phyloP scores from a whole-genome alignment of 2,888 invertebrate species.

The Dolichopus griseipennis region DNA sequence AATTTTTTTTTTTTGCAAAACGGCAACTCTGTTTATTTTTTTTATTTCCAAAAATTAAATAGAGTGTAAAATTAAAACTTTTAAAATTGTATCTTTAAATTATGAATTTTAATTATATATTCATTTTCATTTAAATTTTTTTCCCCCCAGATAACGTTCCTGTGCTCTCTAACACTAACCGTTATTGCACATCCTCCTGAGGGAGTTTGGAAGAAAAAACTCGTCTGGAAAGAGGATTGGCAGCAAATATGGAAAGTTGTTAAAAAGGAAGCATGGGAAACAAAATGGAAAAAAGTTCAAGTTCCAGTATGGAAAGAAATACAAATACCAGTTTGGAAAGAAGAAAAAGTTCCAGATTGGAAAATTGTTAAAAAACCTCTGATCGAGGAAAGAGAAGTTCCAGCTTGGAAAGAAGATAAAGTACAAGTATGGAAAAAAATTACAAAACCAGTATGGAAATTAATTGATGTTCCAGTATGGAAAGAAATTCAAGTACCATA shows the following conservation, averaged over 20 bases:
- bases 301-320: constrained; percentile 71
- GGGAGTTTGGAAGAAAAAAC: constrained; percentile 73
- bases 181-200: constrained; percentile 46
- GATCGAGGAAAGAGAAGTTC: constrained; percentile 63
- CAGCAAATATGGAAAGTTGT: constrained; percentile 59
- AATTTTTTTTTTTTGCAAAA: no score
- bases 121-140: no score
- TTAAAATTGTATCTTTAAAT: no score
- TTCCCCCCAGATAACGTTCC: constrained; percentile 34
- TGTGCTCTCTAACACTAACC: constrained; percentile 34
- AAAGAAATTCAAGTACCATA: constrained; percentile 65
- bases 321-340: constrained; percentile 67
- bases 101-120: no score
- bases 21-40: no score
- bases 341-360: constrained; percentile 64
- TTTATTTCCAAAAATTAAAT: no score
- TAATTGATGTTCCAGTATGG: constrained; percentile 61
- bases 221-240: constrained; percentile 78
- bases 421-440: constrained; percentile 58
- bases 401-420: constrained; percentile 63
- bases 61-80: no score
- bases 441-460: constrained; percentile 50
- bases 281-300: constrained; percentile 66
- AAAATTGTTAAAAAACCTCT: constrained; percentile 51
- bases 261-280: constrained; percentile 65